These are phyloP conservation scores for Chironomus striatipennis DNA, from an alignment of 1,140 invertebrate genomes.

Conservation along the genomic window DNA sequence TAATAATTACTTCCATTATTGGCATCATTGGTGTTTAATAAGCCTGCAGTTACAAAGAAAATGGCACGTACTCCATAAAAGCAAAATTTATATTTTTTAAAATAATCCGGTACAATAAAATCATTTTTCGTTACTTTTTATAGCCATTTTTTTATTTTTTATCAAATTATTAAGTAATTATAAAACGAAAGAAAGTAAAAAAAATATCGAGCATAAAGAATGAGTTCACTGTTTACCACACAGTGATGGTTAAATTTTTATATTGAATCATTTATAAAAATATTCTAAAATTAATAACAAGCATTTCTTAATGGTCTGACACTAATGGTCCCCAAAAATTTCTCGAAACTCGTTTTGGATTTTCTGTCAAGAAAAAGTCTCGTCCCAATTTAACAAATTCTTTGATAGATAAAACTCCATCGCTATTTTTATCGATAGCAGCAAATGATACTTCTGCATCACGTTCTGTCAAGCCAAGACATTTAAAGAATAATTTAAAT, in stretches of 20 bases:
- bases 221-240: background rate
- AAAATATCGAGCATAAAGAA: background rate
- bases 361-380: conserved; percentile 69
- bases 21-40: no score
- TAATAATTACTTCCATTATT: no score
- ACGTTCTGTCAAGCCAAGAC: conserved; percentile 61
- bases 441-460: conserved; percentile 65
- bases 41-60: no score
- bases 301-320: background rate
- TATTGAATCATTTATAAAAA: background rate
- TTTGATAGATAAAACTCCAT: conserved; percentile 62
- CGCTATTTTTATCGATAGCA: conserved; percentile 65
- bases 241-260: no score
- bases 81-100: no score
- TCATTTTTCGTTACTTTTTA: no score
- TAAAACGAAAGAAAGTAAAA: no score
- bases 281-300: background rate
- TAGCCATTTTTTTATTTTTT: no score
- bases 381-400: conserved; percentile 70
- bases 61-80: no score
- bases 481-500: conserved; percentile 73
- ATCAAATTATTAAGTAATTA: no score
- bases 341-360: conserved; percentile 64
- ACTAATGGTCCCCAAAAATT: conserved; percentile 73
- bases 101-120: no score